Base-by-base conservation (phyloP, 37 sponge, comb jelly and placozoan species). In the Haliclona indistincta region DNA sequence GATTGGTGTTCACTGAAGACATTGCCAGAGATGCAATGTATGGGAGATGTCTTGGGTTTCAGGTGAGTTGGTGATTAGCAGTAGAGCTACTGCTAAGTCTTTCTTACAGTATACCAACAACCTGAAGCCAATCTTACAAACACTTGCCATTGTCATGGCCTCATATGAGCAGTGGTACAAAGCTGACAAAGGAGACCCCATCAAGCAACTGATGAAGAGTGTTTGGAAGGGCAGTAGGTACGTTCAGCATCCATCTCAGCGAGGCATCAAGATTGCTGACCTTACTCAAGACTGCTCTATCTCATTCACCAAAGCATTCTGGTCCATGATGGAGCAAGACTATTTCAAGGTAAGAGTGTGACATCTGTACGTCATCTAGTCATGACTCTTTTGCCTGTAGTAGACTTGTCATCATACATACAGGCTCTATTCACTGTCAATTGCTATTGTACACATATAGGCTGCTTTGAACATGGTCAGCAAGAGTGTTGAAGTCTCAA, bases 271-370 rank as follows among this genome's bases (percentile, higher is more conserved):
- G 64, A 43, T 91, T 39, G 95, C 85, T 47, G 76, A 73, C 11
- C 42, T 94, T 33, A 87, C 95, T 26, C 55, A 63, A 0, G 72
- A 83, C 29, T 80, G 73, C 30, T 60, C 73, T 28, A 80, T 94
- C 15, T 42, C 64, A 10, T 94, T 94, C 55, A 72, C 88, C 36
- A 94, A 94, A 70, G 88, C 88, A 2, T 94, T 91, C 74, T 94
- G 95, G 95, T 75, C 85, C 43, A 77, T 91, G 36, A 32, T 39
- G 6, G 95, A 94, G 40, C 53, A 71, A 42, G 47, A 64, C 44
- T 61, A 76, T 38, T 43, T 90, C 13, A 64, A 76, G 83, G 91
- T 90, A 56, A 15, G 79, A 45, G 19, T 22, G 55, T 65, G 49
- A 17, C 10, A 29, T 28, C 23, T 10, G 25, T 60, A 23, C 10